These are phyloP conservation scores for Corythoichthys intestinalis DNA, from an alignment of 2,113 vertebrate genomes.

Conservation along the genomic window DNA sequence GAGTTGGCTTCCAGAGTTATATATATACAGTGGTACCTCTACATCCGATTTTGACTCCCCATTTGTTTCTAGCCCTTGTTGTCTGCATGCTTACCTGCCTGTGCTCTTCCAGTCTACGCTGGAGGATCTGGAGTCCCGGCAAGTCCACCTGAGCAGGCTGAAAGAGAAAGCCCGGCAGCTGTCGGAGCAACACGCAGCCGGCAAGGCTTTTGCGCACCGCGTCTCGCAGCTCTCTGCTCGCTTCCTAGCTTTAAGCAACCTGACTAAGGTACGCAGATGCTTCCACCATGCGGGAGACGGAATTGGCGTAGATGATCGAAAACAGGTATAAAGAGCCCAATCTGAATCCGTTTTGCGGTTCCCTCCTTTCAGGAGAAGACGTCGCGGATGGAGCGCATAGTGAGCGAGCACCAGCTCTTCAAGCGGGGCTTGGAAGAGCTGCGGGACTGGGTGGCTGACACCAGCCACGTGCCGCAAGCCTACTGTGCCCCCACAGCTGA, in stretches of 20 bases:
- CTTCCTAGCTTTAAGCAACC: slow-evolving; percentile 92
- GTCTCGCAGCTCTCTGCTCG: slow-evolving; percentile 95
- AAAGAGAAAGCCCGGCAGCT: slow-evolving; percentile 95
- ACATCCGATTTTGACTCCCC: not conserved
- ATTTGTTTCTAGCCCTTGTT: not conserved
- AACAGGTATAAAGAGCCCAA: no score
- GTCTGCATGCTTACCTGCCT: slow-evolving; percentile 79
- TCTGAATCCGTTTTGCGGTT: no score
- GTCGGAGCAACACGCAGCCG: slow-evolving; percentile 89
- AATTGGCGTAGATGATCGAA: not conserved
- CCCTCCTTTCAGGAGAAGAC: slow-evolving; percentile 82
- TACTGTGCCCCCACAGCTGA: slow-evolving; percentile 86
- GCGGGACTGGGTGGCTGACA: slow-evolving; percentile 89
- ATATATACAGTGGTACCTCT: no score
- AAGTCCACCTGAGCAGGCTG: slow-evolving; percentile 89
- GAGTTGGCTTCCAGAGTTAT: no score
- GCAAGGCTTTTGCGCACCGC: slow-evolving; percentile 94
- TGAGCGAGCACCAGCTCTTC: slow-evolving; percentile 90
- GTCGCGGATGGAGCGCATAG: slow-evolving; percentile 84
- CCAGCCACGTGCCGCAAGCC: slow-evolving; percentile 84
- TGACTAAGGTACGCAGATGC: slow-evolving; percentile 87
- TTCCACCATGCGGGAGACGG: slow-evolving; percentile 75
- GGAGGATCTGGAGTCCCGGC: slow-evolving; percentile 90
- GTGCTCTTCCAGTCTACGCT: slow-evolving; percentile 95
- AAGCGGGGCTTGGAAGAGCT: slow-evolving; percentile 83